Evolutionary conservation across 2,113 vertebrate species (phyloP).

Genomic region (Anhinga anhinga): DNA sequence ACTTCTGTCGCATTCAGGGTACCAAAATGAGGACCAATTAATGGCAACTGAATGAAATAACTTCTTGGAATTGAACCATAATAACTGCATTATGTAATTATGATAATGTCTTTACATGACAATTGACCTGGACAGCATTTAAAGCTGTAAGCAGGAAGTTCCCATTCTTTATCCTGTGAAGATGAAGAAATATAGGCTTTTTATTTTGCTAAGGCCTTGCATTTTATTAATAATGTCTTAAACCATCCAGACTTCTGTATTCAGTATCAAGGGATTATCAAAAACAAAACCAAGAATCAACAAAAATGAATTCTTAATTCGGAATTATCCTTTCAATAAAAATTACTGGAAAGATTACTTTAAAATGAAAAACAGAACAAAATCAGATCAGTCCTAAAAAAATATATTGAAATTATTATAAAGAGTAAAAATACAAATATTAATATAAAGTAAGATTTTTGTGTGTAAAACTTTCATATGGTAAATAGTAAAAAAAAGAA

Average conservation of each 20-base stretch:
- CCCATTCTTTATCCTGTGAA: not conserved
- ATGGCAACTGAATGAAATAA: not conserved
- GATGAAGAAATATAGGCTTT: not conserved
- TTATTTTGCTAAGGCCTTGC: not conserved
- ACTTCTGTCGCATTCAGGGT: not conserved
- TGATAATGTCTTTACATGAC: not conserved
- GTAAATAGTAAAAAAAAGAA: not conserved
- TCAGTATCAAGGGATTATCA: not conserved
- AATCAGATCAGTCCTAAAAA: not conserved
- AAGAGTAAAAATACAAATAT: not conserved
- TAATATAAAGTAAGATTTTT: not conserved
- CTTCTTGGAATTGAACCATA: not conserved
- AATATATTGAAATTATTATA: not conserved
- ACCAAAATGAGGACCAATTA: not conserved
- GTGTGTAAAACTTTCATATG: not conserved
- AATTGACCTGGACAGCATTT: not conserved
- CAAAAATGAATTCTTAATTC: not conserved
- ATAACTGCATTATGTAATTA: not conserved
- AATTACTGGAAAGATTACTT: not conserved
- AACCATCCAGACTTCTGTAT: not conserved
- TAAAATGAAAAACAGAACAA: not conserved
- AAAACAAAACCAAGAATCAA: not conserved
- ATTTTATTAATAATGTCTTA: not conserved
- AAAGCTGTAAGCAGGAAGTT: not conserved
- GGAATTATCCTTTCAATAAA: not conserved